Evolutionary conservation across 2,797 vertebrate genomes (phyloP), one percentile per base, ranked within the genome.

Genomic region (Lycodopsis pacificus): DNA sequence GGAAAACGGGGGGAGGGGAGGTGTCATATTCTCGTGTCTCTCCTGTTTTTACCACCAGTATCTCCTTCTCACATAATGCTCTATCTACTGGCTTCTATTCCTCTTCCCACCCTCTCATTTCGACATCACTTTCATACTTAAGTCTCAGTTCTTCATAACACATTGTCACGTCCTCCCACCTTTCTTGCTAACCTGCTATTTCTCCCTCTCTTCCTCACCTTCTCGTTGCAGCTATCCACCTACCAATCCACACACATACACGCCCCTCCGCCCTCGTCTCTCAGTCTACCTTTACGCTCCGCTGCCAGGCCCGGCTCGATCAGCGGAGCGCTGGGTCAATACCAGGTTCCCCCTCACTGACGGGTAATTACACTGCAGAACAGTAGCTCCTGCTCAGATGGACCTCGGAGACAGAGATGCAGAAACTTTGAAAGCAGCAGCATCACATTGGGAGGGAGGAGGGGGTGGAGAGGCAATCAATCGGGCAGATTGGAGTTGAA

Each of bases 401-500:
- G 80, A 66, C 71, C 77, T 67, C 63, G 54, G 90, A 87, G 80
- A 88, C 84, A 80, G 87, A 92, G 88, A 92, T 89, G 88, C 93
- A 92, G 88, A 90, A 90, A 88, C 85, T 88, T 90, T 73, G 80
- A 87, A 79, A 32, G 30, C 30, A 32, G 30, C 30, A 91, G 80
- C 73, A 76, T 81, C 70, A 77, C 36, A 46, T 3, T 53, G 76
- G 65, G 81, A 73, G 40, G n/a, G 73, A 59, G 40, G 19, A 22
- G 62, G 51, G 36, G 64, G 56, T 58, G 57, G 82, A 88, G 88
- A 91, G 88, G 88, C 90, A 94, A 94, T 94, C 94, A 93, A 90
- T 93, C 62, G 83, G 59, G 72, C 83, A 93, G 89, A 94, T 93
- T 91, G 86, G 85, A 92, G 85, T 59, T 89, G 90, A 94, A 94